Conservation (phyloP, 2,888 invertebrate species). For the Automeris io region DNA sequence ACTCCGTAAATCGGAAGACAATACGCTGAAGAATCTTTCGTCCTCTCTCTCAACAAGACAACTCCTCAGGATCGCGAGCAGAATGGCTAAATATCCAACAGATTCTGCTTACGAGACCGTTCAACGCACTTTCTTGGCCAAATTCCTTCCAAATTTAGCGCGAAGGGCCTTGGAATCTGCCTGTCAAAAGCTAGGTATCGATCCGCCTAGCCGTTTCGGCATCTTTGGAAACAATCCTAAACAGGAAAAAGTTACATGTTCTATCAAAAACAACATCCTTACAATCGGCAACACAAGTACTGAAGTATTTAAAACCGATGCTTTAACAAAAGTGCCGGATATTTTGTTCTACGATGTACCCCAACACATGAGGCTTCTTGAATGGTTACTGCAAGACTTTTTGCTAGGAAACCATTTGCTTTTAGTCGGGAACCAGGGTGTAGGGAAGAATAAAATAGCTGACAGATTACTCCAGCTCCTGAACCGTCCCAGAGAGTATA, state of each 20-base stretch:
- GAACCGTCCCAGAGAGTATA: constrained; percentile 94
- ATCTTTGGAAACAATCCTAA: constrained; percentile 35
- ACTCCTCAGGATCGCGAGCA: constrained; percentile 86
- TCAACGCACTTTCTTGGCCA: constrained; percentile 86
- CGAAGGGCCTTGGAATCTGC: constrained; percentile 88
- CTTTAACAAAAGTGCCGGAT: constrained; percentile 93
- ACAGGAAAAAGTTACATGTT: constrained; percentile 53
- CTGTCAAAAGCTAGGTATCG: constrained; percentile 77
- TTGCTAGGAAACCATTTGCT: constrained; percentile 93
- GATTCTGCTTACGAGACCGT: constrained; percentile 84
- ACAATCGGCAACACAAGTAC: constrained; percentile 85
- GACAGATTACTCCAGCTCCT: constrained; percentile 92
- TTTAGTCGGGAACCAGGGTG: constrained; percentile 98
- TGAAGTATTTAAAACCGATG: constrained; percentile 81
- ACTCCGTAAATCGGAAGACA: constrained; percentile 85
- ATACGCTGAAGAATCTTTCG: constrained; percentile 87
- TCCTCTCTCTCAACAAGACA: constrained; percentile 95
- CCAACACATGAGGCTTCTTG: constrained; percentile 91
- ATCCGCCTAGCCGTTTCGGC: constrained; percentile 41
- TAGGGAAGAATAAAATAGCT: constrained; percentile 97
- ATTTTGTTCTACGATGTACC: constrained; percentile 96
- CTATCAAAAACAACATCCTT: constrained; percentile 74
- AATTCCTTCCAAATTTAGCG: constrained; percentile 92
- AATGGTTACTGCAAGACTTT: constrained; percentile 93
- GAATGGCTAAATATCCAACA: constrained; percentile 85